Evolutionary conservation across 2,888 invertebrate species (phyloP).

Genomic region (Malacosoma neustria): DNA sequence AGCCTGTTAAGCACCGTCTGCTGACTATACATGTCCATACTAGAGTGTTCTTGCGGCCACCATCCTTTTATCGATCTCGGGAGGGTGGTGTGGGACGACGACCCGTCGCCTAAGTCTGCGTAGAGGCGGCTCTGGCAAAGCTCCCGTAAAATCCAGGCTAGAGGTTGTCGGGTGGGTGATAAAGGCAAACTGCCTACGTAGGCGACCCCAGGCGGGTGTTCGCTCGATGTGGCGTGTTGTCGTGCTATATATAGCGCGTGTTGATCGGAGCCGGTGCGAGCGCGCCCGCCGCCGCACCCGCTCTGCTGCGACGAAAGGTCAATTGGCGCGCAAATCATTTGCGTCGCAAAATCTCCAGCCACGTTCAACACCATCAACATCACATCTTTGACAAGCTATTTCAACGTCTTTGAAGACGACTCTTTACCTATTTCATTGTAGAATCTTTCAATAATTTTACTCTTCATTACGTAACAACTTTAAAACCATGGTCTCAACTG

Average conservation of each 20-base stretch:
- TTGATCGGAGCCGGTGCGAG: constrained; percentile 51
- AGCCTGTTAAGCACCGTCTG: constrained; percentile 26
- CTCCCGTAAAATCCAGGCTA: constrained; percentile 62
- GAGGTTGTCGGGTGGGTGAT: constrained; percentile 67
- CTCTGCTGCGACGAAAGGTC: constrained; percentile 67
- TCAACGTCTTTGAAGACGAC: not conserved
- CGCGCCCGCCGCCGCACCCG: constrained; percentile 50
- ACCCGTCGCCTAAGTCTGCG: constrained; percentile 60
- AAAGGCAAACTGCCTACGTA: constrained; percentile 70
- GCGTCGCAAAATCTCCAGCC: constrained; percentile 66
- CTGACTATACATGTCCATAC: constrained; percentile 31
- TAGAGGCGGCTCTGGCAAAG: constrained; percentile 52
- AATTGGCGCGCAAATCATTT: constrained; percentile 75
- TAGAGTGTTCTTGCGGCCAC: constrained; percentile 60
- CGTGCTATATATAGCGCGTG: constrained; percentile 69
- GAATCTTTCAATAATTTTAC: too few relatives aligned
- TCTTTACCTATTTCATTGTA: too few relatives aligned
- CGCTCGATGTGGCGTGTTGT: constrained; percentile 55
- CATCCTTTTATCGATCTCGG: constrained; percentile 59
- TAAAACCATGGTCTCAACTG: too few relatives aligned
- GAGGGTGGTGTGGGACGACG: constrained; percentile 66
- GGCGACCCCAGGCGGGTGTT: constrained; percentile 65
- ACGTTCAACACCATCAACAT: constrained; percentile 39
- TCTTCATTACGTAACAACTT: too few relatives aligned
- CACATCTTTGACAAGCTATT: constrained; percentile 13